Evolutionary conservation across 2,797 vertebrate genomes (phyloP).

Genomic region (Hoplostethus mediterraneus): DNA sequence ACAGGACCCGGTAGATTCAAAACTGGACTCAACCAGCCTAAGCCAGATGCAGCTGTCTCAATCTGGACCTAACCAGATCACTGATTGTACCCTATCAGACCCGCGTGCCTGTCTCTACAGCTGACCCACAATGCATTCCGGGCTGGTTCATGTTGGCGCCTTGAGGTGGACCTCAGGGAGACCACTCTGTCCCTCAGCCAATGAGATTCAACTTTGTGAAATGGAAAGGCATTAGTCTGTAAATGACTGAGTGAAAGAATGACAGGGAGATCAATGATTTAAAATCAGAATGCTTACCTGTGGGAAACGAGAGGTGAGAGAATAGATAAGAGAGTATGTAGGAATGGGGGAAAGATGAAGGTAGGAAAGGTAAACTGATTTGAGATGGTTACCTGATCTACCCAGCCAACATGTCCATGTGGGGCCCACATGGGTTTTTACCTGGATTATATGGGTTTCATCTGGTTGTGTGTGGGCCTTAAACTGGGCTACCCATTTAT

Average conservation of each 20-base stretch:
- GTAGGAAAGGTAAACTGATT: slow-evolving; percentile 10
- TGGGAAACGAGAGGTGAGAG: neutral
- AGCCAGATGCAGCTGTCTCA: slow-evolving; percentile 29
- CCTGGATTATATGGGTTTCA: no score
- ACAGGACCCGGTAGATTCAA: slow-evolving; percentile 31
- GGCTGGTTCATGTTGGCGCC: slow-evolving; percentile 31
- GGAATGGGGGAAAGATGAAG: neutral
- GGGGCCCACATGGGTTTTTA: no score
- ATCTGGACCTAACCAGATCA: slow-evolving; percentile 55
- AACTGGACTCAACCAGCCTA: slow-evolving; percentile 49
- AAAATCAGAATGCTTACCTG: neutral
- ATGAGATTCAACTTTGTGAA: slow-evolving; percentile 30
- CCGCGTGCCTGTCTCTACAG: slow-evolving; percentile 58
- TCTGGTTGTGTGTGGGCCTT: no score
- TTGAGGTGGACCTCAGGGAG: slow-evolving; percentile 67
- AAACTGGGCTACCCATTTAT: no score
- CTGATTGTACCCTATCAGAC: slow-evolving; percentile 60
- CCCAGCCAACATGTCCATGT: no score
- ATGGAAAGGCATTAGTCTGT: slow-evolving; percentile 8
- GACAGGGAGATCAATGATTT: slow-evolving; percentile 13
- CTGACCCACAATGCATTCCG: slow-evolving; percentile 56
- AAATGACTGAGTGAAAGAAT: slow-evolving; percentile 24
- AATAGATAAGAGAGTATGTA: neutral
- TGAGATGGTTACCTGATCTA: slow-evolving; percentile 13
- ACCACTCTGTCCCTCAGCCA: slow-evolving; percentile 48